A percentile compares a stretch with the other conserved stretches of the same genome.
Conservation (phyloP, 2,888 invertebrate genomes). For the Creontiades dilutus region DNA sequence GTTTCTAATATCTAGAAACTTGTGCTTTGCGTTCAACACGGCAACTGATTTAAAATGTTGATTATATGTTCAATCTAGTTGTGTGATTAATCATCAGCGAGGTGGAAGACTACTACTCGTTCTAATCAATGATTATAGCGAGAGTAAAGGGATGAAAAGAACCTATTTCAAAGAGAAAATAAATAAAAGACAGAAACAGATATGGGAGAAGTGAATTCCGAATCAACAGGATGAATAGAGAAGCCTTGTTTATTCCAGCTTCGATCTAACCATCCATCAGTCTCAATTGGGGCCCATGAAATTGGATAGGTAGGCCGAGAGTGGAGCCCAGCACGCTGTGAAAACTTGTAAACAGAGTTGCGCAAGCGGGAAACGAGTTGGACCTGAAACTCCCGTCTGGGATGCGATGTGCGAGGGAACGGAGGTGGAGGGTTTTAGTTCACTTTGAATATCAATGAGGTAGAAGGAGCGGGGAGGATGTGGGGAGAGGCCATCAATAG, state of each 20-base stretch:
- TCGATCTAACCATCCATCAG: background rate
- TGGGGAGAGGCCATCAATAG: slow-evolving; percentile 59
- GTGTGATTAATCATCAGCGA: too few relatives aligned
- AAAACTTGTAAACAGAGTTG: slow-evolving; percentile 47
- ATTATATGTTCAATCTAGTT: too few relatives aligned
- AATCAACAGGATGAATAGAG: slow-evolving; percentile 42
- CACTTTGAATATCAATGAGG: slow-evolving; percentile 71
- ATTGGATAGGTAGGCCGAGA: slow-evolving; percentile 23
- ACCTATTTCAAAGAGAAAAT: background rate
- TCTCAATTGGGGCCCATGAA: slow-evolving; percentile 1
- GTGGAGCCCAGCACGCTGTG: background rate
- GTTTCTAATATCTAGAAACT: too few relatives aligned
- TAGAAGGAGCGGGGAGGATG: slow-evolving; percentile 3
- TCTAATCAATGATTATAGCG: too few relatives aligned
- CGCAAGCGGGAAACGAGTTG: background rate
- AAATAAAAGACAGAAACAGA: background rate
- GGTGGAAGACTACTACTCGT: too few relatives aligned
- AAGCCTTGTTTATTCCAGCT: background rate
- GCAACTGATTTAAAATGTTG: too few relatives aligned
- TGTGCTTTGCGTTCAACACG: too few relatives aligned
- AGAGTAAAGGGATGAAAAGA: background rate
- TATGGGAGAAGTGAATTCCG: background rate
- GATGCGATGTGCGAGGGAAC: background rate
- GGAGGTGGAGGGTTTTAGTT: slow-evolving; percentile 51
- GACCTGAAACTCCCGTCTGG: slow-evolving; percentile 1